phyloP scores from a whole-genome alignment of 2,888 invertebrate genomes.

The Lepidocyrtinus sp. region DNA sequence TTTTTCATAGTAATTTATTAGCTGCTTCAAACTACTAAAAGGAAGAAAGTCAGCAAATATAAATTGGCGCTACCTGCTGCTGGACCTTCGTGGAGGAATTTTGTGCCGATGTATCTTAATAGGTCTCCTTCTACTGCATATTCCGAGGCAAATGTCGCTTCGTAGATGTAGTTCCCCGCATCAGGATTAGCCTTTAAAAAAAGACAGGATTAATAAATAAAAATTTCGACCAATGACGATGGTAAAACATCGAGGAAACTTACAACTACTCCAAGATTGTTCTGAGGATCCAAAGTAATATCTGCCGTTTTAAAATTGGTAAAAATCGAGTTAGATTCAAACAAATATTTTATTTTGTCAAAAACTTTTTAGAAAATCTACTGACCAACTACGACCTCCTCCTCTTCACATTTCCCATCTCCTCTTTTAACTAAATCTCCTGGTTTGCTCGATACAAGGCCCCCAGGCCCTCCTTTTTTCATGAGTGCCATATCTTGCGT shows the following conservation, averaged over 20 bases:
- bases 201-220: no score
- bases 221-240: no score
- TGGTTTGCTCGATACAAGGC: background rate
- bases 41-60: background rate
- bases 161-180: constrained; percentile 27
- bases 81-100: constrained; percentile 22
- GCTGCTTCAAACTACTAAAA: constrained; percentile 3
- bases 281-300: no score
- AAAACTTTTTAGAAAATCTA: no score
- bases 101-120: constrained; percentile 41
- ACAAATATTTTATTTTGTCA: no score
- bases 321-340: no score
- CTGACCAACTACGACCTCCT: background rate
- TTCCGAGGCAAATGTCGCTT: constrained; percentile 24
- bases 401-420: constrained; percentile 10
- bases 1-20: background rate
- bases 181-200: background rate
- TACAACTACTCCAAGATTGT: no score
- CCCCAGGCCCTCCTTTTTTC: background rate
- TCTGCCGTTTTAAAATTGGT: no score
- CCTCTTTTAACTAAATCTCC: background rate
- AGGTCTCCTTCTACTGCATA: constrained; percentile 43
- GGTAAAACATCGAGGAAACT: no score
- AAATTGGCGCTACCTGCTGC: background rate
- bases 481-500: background rate